Evolutionary conservation across 2,113 vertebrate species (phyloP).

Genomic region (Anolis carolinensis): DNA sequence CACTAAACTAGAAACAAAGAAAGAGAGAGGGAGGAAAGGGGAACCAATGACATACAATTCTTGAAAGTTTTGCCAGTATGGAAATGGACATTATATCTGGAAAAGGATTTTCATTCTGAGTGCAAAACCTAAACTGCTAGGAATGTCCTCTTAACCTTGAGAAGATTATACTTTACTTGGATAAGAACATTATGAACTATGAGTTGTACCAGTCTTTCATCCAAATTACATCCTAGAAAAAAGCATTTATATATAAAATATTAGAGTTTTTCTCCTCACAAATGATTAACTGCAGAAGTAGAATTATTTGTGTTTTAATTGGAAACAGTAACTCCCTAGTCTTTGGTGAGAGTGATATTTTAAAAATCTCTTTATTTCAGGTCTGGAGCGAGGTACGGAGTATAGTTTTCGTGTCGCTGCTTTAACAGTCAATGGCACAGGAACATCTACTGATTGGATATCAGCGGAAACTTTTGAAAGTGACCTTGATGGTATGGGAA

Average conservation of each 20-base stretch:
- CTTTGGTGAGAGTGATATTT: neutral
- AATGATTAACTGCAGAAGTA: neutral
- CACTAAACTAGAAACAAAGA: no score
- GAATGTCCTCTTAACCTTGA: neutral
- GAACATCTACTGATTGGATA: constrained; percentile 91
- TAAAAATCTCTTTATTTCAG: constrained; percentile 64
- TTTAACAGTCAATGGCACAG: constrained; percentile 90
- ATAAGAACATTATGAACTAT: neutral
- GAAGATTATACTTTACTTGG: neutral
- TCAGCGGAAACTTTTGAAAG: constrained; percentile 94
- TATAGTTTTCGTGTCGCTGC: constrained; percentile 93
- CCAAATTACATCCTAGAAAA: constrained; percentile 10
- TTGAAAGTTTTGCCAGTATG: no score
- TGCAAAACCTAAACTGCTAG: neutral
- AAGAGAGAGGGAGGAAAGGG: no score
- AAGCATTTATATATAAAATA: neutral
- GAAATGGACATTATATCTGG: no score
- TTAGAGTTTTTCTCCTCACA: constrained; percentile 7
- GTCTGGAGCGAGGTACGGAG: constrained; percentile 92
- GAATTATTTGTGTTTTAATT: neutral
- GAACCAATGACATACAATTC: no score
- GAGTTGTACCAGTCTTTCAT: neutral
- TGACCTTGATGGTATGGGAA: constrained; percentile 89
- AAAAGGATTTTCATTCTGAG: neutral
- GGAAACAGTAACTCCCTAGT: neutral